phyloP scores from a whole-genome alignment of 2,113 vertebrate genomes.

The Hipposideros armiger region DNA sequence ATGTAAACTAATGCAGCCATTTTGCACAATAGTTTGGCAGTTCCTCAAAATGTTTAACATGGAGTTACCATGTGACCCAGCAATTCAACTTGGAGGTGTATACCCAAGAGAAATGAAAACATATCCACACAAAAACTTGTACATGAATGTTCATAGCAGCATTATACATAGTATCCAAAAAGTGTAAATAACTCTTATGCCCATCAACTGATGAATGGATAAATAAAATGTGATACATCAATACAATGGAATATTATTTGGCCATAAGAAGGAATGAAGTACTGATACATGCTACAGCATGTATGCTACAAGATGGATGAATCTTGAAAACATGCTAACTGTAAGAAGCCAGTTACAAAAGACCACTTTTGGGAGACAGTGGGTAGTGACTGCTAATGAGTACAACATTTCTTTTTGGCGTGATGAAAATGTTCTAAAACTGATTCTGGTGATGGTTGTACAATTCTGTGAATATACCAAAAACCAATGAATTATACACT shows the following conservation, averaged over 20 bases:
- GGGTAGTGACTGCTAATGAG: background rate
- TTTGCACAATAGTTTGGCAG: background rate
- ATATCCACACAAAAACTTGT: background rate
- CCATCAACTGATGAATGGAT: background rate
- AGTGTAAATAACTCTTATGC: background rate
- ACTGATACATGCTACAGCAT: background rate
- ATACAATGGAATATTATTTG: background rate
- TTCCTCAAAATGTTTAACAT: conserved; percentile 15
- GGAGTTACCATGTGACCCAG: background rate
- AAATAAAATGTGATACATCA: background rate
- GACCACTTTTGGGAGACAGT: background rate
- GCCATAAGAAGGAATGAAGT: conserved; percentile 31
- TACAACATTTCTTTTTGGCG: background rate
- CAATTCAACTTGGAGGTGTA: background rate
- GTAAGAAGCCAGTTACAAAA: conserved; percentile 8
- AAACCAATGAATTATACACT: background rate
- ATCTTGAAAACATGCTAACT: background rate
- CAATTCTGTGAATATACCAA: background rate
- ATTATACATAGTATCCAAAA: background rate
- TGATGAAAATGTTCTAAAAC: conserved; percentile 24
- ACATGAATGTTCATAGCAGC: background rate
- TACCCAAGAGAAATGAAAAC: conserved; percentile 2
- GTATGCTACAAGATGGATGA: background rate
- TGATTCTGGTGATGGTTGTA: background rate
- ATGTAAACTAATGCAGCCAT: background rate